Base-by-base conservation (phyloP, 2,113 vertebrate genomes). In the Danio rerio region DNA sequence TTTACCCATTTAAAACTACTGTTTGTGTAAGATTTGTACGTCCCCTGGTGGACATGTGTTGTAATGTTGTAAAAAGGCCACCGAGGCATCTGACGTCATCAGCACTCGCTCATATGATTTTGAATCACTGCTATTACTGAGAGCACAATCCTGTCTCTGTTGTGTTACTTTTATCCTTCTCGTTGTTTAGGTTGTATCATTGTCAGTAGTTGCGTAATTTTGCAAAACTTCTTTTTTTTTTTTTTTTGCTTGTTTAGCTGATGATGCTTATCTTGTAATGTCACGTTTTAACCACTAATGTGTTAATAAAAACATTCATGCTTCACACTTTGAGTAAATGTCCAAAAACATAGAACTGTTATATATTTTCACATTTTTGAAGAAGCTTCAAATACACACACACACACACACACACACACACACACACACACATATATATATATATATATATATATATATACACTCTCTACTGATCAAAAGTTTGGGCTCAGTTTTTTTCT, bases 201-300 rank as follows among this genome's bases (percentile, higher is more conserved):
- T 82, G 1, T 82, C 47, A 59, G 16, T 40, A 62, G 66, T 61
- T 45, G 18, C 15, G 0, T 42, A 68, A 8, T 9, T 18, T 68
- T 43, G 5, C 42, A 78, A 18, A 78, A 43, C 6, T 40, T 16
- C 68, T 56, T 6, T 49, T 56, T 58, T 16, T 79, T 81, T 70
- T 55, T 16, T 62, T 74, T 80, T 80, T 81, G 80, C 83, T 85
- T 83, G 59, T 85, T 42, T 81, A 87, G 78, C 21, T 69, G 52
- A 62, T 69, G 53, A 86, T 73, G 45, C 73, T 62, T 83, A 85
- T 70, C 53, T 52, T 65, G 47, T 77, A 78, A 82, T 84, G 83
- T 76, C 86, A 84, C 40, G 76, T 81, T 63, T 61, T 80, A 81
- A 81, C 80, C 80, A 85, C 83, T 85, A 87, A 87, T 83, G 75